Evolutionary conservation across 1,140 invertebrate genomes (phyloP).

Genomic region (Ctenoplectra terminalis): DNA sequence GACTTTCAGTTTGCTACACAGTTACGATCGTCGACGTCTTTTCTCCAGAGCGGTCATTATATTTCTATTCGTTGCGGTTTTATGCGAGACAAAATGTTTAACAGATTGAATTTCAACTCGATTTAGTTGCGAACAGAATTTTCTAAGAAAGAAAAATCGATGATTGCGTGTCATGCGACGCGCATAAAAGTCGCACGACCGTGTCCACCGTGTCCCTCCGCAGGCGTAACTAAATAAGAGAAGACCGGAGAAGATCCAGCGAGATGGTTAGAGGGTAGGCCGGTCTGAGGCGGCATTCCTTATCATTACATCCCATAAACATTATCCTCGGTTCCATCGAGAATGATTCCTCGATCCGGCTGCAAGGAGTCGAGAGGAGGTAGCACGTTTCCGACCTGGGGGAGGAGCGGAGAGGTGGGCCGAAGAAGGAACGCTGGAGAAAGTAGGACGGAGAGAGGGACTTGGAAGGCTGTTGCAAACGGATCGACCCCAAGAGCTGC

Average conservation of each 20-base stretch:
- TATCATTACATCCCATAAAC: slow-evolving; percentile 64
- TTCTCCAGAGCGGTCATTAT: background rate
- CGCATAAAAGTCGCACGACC: too few species aligned
- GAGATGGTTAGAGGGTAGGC: background rate
- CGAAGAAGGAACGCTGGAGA: slow-evolving; percentile 1
- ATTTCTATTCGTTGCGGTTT: background rate
- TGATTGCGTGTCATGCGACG: slow-evolving; percentile 18
- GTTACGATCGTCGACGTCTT: background rate
- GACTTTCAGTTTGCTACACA: too few species aligned
- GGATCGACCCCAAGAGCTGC: background rate
- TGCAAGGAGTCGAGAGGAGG: slow-evolving; percentile 56
- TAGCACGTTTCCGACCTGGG: slow-evolving; percentile 43
- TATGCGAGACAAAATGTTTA: too few species aligned
- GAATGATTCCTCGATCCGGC: slow-evolving; percentile 68
- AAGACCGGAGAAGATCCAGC: background rate
- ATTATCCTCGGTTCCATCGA: slow-evolving; percentile 70
- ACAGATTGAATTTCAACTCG: background rate
- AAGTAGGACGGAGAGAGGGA: background rate
- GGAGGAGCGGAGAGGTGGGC: background rate
- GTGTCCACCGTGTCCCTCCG: background rate
- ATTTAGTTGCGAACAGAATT: background rate
- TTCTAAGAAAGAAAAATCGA: slow-evolving; percentile 30
- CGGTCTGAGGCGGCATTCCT: slow-evolving; percentile 43
- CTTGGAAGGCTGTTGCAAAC: background rate
- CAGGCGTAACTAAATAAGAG: slow-evolving; percentile 29